Evolutionary conservation across 2,797 vertebrate genomes (phyloP).

Genomic region (Sebastolobus alascanus): DNA sequence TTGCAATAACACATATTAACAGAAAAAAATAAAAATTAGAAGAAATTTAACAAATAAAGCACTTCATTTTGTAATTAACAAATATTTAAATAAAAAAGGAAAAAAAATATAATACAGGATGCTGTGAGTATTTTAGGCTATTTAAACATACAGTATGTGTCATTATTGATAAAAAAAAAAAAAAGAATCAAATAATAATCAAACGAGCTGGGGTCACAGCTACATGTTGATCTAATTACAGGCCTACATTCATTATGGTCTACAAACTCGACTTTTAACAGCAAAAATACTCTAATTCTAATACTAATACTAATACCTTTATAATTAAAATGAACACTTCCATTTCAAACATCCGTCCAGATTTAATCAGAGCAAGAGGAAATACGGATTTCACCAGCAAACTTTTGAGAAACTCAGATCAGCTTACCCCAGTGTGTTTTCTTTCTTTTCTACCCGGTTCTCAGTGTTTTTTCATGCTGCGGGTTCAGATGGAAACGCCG

Average conservation of each 20-base stretch:
- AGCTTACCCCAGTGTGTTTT: constrained; percentile 40
- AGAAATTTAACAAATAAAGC: background rate
- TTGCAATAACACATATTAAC: background rate
- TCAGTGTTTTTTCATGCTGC: constrained; percentile 28
- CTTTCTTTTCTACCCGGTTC: background rate
- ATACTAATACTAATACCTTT: background rate
- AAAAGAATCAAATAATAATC: background rate
- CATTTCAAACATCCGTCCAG: background rate
- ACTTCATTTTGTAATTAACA: background rate
- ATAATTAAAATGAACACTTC: background rate
- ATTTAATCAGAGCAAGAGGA: background rate
- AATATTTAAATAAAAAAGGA: background rate
- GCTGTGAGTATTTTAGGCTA: background rate
- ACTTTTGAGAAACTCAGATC: constrained; percentile 29
- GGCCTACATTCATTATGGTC: constrained; percentile 12
- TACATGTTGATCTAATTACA: constrained; percentile 14
- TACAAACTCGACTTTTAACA: background rate
- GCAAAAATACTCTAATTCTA: background rate
- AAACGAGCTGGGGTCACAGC: background rate
- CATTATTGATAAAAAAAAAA: background rate
- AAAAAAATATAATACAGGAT: background rate
- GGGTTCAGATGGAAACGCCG: constrained; percentile 45
- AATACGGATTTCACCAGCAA: constrained; percentile 15
- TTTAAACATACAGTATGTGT: background rate
- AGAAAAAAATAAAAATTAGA: background rate